Conservation (phyloP, 2,797 vertebrate genomes). For the Rhinogobio ventralis region DNA sequence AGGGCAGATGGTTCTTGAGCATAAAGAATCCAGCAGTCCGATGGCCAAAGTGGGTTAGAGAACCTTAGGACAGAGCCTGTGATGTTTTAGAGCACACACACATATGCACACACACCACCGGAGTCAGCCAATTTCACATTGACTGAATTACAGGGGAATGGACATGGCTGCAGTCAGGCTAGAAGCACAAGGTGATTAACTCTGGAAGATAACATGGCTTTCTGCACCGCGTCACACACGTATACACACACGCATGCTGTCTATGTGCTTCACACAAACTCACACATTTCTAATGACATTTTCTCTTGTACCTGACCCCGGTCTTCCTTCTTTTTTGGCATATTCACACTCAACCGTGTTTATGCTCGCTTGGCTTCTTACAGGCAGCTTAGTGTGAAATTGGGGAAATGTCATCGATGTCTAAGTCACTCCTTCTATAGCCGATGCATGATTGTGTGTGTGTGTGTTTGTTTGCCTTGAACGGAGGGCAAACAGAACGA, state of each 20-base stretch:
- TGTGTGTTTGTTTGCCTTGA: conserved; percentile 9
- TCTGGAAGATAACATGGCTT: conserved; percentile 54
- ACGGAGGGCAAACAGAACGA: conserved; percentile 23
- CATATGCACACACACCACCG: not conserved
- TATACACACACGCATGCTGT: conserved; percentile 6
- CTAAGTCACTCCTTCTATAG: conserved; percentile 51
- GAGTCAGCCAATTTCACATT: conserved; percentile 56
- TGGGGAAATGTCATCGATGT: conserved; percentile 60
- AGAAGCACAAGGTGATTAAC: conserved; percentile 55
- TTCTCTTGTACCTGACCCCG: conserved; percentile 25
- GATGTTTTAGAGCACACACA: not conserved
- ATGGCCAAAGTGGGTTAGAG: conserved; percentile 16
- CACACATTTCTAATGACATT: conserved; percentile 38
- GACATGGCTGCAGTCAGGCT: conserved; percentile 39
- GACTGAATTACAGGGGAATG: conserved; percentile 51
- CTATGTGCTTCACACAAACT: conserved; percentile 5
- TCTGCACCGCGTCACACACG: conserved; percentile 39
- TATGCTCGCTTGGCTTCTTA: conserved; percentile 44
- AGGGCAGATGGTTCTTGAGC: conserved; percentile 13
- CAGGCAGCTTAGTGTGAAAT: conserved; percentile 61
- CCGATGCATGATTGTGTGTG: conserved; percentile 24
- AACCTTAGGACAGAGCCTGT: conserved; percentile 3
- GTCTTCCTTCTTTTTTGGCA: conserved; percentile 28
- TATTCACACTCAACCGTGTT: conserved; percentile 46
- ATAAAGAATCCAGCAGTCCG: not conserved